A percentile compares a stretch with the other conserved stretches of the same genome.
Conservation (phyloP, 2,888 invertebrate genomes). For the Nephrocerus scutellatus region DNA sequence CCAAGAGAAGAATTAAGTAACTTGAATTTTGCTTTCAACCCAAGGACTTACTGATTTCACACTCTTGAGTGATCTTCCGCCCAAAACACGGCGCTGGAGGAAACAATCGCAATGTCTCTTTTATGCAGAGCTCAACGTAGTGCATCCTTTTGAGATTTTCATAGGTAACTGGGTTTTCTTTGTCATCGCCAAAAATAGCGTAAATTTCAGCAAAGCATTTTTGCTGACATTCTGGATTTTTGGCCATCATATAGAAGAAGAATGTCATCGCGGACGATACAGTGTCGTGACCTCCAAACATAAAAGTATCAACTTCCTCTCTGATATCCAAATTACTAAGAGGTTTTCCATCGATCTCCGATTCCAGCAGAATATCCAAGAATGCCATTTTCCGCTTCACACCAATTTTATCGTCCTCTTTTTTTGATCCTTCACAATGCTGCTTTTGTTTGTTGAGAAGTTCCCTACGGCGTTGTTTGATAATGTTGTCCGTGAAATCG, state of each 20-base stretch:
- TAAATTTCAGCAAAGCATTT: slow-evolving; percentile 43
- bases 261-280: slow-evolving; percentile 46
- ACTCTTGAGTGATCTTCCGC: slow-evolving; percentile 22
- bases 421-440: not conserved
- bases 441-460: slow-evolving; percentile 20
- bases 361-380: slow-evolving; percentile 55
- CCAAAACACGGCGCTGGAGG: slow-evolving; percentile 26
- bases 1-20: too few species aligned
- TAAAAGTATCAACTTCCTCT: slow-evolving; percentile 61
- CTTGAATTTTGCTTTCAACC: too few species aligned
- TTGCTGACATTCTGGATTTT: slow-evolving; percentile 42
- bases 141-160: slow-evolving; percentile 22
- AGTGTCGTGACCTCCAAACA: slow-evolving; percentile 55
- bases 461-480: slow-evolving; percentile 39
- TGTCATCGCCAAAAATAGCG: slow-evolving; percentile 28
- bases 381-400: slow-evolving; percentile 55
- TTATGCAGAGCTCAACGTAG: slow-evolving; percentile 26
- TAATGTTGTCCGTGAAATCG: slow-evolving; percentile 49
- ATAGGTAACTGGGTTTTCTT: slow-evolving; percentile 24
- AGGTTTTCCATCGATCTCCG: slow-evolving; percentile 51
- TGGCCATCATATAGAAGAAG: slow-evolving; percentile 44
- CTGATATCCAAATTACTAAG: slow-evolving; percentile 52
- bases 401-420: slow-evolving; percentile 34
- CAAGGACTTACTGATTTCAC: slow-evolving; percentile 23
- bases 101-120: slow-evolving; percentile 27